Conservation (phyloP, 2,113 vertebrate genomes). For the Spea bombifrons region DNA sequence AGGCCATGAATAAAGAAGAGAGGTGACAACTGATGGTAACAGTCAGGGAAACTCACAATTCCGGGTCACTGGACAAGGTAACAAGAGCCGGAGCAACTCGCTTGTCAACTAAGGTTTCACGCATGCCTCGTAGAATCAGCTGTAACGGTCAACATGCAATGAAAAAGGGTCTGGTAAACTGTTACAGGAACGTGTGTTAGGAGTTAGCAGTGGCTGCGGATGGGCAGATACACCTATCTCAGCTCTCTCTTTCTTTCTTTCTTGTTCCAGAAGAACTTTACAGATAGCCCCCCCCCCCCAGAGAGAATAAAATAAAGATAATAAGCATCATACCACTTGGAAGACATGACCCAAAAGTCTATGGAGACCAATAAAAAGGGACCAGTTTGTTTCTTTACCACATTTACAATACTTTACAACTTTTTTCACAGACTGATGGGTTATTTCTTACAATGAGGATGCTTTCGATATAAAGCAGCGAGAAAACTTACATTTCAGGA, state of each 20-base stretch:
- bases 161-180: constrained; percentile 80
- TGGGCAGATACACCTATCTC: constrained; percentile 68
- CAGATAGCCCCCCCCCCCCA: background rate
- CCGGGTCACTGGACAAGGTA: constrained; percentile 98
- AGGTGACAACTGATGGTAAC: constrained; percentile 64
- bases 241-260: constrained; percentile 46
- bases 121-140: constrained; percentile 98
- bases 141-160: constrained; percentile 95
- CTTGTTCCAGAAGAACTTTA: background rate
- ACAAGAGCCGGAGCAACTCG: constrained; percentile 98
- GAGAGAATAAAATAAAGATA: constrained; percentile 64
- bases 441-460: constrained; percentile 69
- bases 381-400: background rate
- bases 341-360: constrained; percentile 69
- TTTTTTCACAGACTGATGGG: constrained; percentile 56
- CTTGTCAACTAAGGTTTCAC: constrained; percentile 98
- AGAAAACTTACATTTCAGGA: constrained; percentile 99
- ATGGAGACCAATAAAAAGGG: too few relatives aligned
- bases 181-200: constrained; percentile 60
- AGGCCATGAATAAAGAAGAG: constrained; percentile 24
- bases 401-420: background rate
- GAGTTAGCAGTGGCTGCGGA: constrained; percentile 72
- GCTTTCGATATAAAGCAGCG: constrained; percentile 69
- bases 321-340: constrained; percentile 61
- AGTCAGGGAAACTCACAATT: constrained; percentile 97